Conservation (phyloP, 2,797 vertebrate genomes). For the Pseudochromis fuscus region DNA sequence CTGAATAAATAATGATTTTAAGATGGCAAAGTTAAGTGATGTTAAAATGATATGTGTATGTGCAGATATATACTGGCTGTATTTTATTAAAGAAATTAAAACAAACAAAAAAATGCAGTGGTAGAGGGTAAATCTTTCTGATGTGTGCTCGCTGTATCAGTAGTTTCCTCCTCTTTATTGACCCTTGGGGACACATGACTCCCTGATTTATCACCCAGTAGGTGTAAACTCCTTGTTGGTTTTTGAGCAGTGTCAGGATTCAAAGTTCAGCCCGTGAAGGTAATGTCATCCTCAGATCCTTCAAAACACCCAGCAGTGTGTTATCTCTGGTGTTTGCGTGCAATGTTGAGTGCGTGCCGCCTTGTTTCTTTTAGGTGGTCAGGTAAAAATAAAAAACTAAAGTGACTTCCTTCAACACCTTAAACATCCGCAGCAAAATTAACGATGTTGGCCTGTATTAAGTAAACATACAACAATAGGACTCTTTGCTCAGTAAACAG, state of each 20-base stretch:
- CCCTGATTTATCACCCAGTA: not conserved
- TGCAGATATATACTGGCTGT: not conserved
- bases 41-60: not conserved
- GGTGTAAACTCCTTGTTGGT: not conserved
- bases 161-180: not conserved
- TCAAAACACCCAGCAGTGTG: not conserved
- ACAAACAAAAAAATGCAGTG: not conserved
- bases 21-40: not conserved
- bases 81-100: too few relatives aligned
- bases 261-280: constrained; percentile 9
- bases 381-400: too few relatives aligned
- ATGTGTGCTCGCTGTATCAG: not conserved
- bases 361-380: not conserved
- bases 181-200: not conserved
- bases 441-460: not conserved
- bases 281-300: not conserved
- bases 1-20: too few relatives aligned
- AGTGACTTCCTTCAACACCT: not conserved
- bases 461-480: constrained; percentile 41
- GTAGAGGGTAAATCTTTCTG: not conserved
- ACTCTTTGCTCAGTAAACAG: constrained; percentile 7
- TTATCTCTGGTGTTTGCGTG: not conserved
- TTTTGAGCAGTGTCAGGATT: not conserved
- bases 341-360: not conserved
- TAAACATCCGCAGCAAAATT: constrained; percentile 5